These are phyloP conservation scores for Lepus europaeus DNA, from an alignment of 2,113 vertebrate species.

Conservation along the genomic window DNA sequence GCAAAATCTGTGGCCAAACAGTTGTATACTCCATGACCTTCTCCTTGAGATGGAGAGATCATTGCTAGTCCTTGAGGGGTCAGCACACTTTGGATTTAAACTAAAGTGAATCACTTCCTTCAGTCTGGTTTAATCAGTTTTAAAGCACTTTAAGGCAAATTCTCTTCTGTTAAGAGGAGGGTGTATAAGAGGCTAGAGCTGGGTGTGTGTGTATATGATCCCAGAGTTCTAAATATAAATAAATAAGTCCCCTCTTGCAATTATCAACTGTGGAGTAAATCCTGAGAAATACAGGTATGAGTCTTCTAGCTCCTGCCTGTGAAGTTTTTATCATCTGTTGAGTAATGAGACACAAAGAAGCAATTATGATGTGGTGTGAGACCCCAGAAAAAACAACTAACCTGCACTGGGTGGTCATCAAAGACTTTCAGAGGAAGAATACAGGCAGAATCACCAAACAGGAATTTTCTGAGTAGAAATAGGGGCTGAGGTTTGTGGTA, in stretches of 20 bases:
- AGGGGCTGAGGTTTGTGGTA: not conserved
- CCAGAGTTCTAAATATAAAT: conserved; percentile 32
- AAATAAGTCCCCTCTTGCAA: conserved; percentile 17
- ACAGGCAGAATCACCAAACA: not conserved
- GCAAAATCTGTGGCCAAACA: conserved; percentile 14
- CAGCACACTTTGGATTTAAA: conserved; percentile 16
- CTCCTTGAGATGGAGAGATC: not conserved
- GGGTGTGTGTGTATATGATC: not conserved
- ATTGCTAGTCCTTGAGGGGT: not conserved
- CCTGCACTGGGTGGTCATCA: not conserved
- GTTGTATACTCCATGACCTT: conserved; percentile 27
- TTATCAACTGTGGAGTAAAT: conserved; percentile 8
- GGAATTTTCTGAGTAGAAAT: conserved; percentile 8
- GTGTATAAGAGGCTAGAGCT: not conserved
- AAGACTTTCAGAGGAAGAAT: conserved; percentile 51
- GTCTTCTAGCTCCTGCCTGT: not conserved
- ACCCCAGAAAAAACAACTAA: not conserved
- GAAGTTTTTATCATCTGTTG: not conserved
- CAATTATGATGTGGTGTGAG: not conserved
- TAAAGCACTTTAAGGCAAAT: conserved; percentile 38
- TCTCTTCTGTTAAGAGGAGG: not conserved
- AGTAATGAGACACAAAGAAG: conserved; percentile 49
- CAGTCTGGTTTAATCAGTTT: not conserved
- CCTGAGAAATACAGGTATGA: not conserved
- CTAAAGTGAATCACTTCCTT: conserved; percentile 55